Base-by-base conservation (phyloP, 1,140 invertebrate genomes). In the Megathymus violae region DNA sequence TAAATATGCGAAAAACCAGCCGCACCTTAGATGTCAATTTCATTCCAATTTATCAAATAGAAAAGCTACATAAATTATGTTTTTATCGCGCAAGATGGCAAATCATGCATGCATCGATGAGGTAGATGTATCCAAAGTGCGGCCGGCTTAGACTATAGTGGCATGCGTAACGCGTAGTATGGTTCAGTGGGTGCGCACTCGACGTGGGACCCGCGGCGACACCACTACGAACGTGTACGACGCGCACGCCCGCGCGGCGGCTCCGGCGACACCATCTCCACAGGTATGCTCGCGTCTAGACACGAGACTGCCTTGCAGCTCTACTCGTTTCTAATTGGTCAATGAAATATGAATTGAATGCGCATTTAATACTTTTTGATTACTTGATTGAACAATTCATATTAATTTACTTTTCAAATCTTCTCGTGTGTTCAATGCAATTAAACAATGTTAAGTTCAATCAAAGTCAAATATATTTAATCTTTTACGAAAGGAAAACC, bases 161-260 rank as follows among this genome's bases (percentile, higher is more conserved):
- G 36, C 22, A 43, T 58, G 60, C 70, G 67, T 56, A 52, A 52
- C 36, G 16, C 10, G 76, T 80, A 82, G 85, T 86, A 67, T 90
- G 83, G 88, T 85, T 81, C 84, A 86, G 88, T 91, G 85, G 93
- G 94, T 71, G 94, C 94, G 86, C 95, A 96, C 88, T 95, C 95
- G 19, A 97, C 96, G 76, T 97, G 96, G 96, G 96, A 97, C 91
- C 96, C 96, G 46, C 93, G 96, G 43, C 91, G 96, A 34, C 95
- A 97, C 82, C 95, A 97, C 91, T 97, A 97, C 91, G 96, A 97
- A 92, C 96, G 97, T 58, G 80, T 92, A 40, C 77, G 89, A 1
- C 76, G 81, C 17, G 73, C 85, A 10, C 78, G 77, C 47, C 44
- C 81, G 48, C 78, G 80, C 43, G 67, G 80, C n/a, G 85, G 81